These are phyloP conservation scores for Sinopyrophorus schimmeli DNA, from an alignment of 2,888 invertebrate species.

Conservation along the genomic window DNA sequence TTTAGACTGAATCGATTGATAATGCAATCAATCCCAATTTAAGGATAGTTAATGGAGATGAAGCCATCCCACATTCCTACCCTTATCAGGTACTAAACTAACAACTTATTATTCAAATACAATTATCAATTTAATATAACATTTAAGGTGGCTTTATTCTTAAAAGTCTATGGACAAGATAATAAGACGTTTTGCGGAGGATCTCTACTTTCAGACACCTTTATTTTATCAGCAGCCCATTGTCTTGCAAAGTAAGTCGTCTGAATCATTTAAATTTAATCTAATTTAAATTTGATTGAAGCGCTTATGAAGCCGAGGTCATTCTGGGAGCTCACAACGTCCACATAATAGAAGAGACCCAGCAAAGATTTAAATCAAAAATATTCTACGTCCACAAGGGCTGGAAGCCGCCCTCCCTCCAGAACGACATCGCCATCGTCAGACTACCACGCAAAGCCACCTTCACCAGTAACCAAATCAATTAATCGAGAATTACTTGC, in stretches of 20 bases:
- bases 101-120: neutral
- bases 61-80: constrained; percentile 23
- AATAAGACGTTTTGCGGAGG: constrained; percentile 18
- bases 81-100: constrained; percentile 25
- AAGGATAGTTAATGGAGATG: constrained; percentile 28
- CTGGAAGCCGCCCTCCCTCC: constrained; percentile 39
- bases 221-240: constrained; percentile 22
- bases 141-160: constrained; percentile 13
- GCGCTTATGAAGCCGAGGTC: constrained; percentile 34
- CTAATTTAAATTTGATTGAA: constrained; percentile 8
- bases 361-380: constrained; percentile 42
- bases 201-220: constrained; percentile 7
- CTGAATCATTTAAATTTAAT: neutral
- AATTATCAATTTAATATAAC: neutral
- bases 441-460: constrained; percentile 49
- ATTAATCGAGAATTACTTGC: neutral
- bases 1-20: too few species aligned
- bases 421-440: constrained; percentile 13
- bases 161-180: constrained; percentile 16
- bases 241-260: constrained; percentile 15
- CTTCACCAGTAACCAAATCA: constrained; percentile 46
- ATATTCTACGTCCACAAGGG: constrained; percentile 45
- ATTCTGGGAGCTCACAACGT: constrained; percentile 44
- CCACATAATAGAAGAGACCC: constrained; percentile 42
- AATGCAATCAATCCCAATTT: too few species aligned